Evolutionary conservation across 2,113 vertebrate species (phyloP), one percentile per base, ranked within the genome.

Genomic region (Silurus meridionalis): DNA sequence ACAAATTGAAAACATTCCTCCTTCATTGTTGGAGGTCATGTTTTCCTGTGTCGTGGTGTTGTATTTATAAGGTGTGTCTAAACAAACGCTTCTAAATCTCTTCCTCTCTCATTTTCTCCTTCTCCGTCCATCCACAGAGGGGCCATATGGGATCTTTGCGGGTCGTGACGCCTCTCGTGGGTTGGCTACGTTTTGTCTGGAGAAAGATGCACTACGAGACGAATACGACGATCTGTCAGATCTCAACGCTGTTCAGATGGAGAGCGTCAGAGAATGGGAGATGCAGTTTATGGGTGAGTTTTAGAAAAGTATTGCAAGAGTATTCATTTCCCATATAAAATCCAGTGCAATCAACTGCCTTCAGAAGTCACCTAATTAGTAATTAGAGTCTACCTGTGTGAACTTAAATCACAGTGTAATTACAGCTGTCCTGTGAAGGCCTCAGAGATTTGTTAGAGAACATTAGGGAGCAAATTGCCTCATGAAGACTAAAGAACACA

Each of bases 221-320:
- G 97, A 98, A 89, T 99, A 99, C 66, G 98, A 99, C 88, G 98
- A 99, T 93, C 92, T 99, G 90, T 99, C 98, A 0, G 98, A 99
- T 93, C 95, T 99, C 94, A 99, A 95, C 82, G 97, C 98, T 83
- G 98, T 99, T 83, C 97, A 99, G 90, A 99, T 99, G 98, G 98
- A 99, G 94, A 99, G 98, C 85, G 97, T 99, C 82, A 94, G 98
- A 92, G 98, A 99, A 92, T 99, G 98, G 98, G 98, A 99, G 95
- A 99, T 99, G 98, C 98, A 99, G 93, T 99, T 99, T 93, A 96
- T 96, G 97, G 98, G 98, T 98, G 94, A 94, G 80, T 82, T 37
- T 15, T 37, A 37, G 37, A 37, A 37, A 37, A 2, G 1, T 37
- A 37, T 37, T 37, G 37, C 37, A 37, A 37, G 2, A 37, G 37